These are phyloP conservation scores for Lerema accius DNA, from an alignment of 1,140 invertebrate species.

Conservation along the genomic window DNA sequence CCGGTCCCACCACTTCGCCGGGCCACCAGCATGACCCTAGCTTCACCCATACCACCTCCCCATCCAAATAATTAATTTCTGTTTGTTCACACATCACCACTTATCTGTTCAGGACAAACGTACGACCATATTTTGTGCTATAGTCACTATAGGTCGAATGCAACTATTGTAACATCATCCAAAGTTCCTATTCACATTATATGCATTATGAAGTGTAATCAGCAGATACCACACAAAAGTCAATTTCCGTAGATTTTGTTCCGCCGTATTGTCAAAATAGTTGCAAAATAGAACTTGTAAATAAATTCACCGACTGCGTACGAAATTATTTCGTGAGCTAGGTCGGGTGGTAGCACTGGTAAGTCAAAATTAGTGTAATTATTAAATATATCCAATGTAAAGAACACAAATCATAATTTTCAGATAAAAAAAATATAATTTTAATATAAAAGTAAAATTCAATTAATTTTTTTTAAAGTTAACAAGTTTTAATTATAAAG, in stretches of 20 bases:
- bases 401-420: too few relatives aligned
- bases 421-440: too few relatives aligned
- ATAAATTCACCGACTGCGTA: slow-evolving; percentile 81
- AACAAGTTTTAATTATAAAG: neutral
- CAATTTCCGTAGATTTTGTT: slow-evolving; percentile 41
- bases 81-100: slow-evolving; percentile 79
- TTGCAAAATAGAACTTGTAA: slow-evolving; percentile 79
- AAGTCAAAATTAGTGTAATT: slow-evolving; percentile 21
- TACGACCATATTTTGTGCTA: slow-evolving; percentile 80
- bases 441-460: neutral
- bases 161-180: slow-evolving; percentile 60
- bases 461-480: neutral
- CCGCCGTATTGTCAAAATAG: slow-evolving; percentile 69
- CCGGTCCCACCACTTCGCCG: slow-evolving; percentile 86
- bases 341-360: slow-evolving; percentile 64
- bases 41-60: slow-evolving; percentile 93
- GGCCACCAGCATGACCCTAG: slow-evolving; percentile 91
- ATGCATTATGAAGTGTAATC: slow-evolving; percentile 27
- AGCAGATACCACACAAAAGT: slow-evolving; percentile 18
- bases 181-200: slow-evolving; percentile 14
- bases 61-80: slow-evolving; percentile 87
- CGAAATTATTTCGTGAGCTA: slow-evolving; percentile 66
- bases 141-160: slow-evolving; percentile 66
- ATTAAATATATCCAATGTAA: too few relatives aligned
- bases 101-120: slow-evolving; percentile 69